Evolutionary conservation across 2,797 vertebrate genomes (phyloP).

Genomic region (Poeciliopsis gracilis): DNA sequence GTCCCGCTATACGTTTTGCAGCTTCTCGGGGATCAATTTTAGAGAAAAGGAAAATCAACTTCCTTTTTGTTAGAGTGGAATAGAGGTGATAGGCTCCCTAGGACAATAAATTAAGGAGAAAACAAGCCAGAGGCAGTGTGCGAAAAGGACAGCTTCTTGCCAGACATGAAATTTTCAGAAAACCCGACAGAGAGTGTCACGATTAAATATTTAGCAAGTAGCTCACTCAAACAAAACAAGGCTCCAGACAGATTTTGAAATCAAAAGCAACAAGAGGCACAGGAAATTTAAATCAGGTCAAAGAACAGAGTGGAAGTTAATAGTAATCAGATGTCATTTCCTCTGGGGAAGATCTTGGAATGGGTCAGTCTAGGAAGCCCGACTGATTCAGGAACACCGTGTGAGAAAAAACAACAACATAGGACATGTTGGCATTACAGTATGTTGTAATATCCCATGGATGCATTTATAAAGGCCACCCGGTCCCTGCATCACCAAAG

Average conservation of each 20-base stretch:
- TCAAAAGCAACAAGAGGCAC: conserved; percentile 64
- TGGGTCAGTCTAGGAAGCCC: neutral
- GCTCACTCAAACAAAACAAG: conserved; percentile 66
- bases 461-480: neutral
- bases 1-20: conserved; percentile 7
- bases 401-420: conserved; percentile 22
- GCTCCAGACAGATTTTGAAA: conserved; percentile 62
- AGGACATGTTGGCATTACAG: conserved; percentile 22
- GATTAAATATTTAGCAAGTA: conserved; percentile 73
- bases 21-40: conserved; percentile 12
- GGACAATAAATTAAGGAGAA: conserved; percentile 20
- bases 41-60: conserved; percentile 11
- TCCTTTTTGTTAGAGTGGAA: conserved; percentile 25
- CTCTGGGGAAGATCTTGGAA: conserved; percentile 28
- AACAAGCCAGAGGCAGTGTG: conserved; percentile 34
- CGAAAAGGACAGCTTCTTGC: conserved; percentile 42
- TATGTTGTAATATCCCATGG: neutral
- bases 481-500: neutral
- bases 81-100: conserved; percentile 22
- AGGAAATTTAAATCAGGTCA: conserved; percentile 66
- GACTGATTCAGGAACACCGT: conserved; percentile 9
- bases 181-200: conserved; percentile 46
- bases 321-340: conserved; percentile 57
- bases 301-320: conserved; percentile 55
- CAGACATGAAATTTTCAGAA: conserved; percentile 56